These are phyloP conservation scores for Lycocerus yunnanus DNA, from an alignment of 2,888 invertebrate genomes.

Conservation along the genomic window DNA sequence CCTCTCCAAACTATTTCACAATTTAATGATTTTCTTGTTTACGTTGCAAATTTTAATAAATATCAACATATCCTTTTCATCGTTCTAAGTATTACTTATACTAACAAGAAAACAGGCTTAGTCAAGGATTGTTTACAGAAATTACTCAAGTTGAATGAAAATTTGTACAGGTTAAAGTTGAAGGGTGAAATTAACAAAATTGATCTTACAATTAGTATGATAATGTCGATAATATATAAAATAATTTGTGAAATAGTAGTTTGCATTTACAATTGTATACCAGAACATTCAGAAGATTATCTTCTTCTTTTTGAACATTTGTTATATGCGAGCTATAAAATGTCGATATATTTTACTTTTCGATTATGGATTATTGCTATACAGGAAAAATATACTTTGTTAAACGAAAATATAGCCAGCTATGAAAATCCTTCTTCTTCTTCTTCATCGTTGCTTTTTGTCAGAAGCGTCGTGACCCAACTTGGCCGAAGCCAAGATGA, in stretches of 20 bases:
- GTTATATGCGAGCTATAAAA: not conserved
- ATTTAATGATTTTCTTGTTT: not conserved
- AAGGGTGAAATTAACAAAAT: not conserved
- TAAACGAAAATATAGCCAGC: not conserved
- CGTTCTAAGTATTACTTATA: not conserved
- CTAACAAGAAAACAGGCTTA: not conserved
- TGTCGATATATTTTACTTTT: not conserved
- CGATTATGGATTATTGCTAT: not conserved
- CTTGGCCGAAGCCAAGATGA: no score
- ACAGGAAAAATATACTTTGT: not conserved
- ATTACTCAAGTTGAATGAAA: not conserved
- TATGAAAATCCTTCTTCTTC: no score
- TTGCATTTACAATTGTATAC: not conserved
- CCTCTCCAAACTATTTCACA: rapidly evolving
- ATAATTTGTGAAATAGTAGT: not conserved
- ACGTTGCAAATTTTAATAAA: not conserved
- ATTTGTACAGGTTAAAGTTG: not conserved
- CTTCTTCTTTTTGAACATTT: not conserved
- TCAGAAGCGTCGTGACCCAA: no score
- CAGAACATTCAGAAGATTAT: no score
- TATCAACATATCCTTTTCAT: not conserved
- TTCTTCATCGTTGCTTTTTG: no score
- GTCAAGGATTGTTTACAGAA: not conserved
- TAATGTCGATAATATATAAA: not conserved
- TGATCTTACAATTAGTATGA: no score